phyloP scores from a whole-genome alignment of 1,140 invertebrate genomes.

The Caenorhabditis briggsae region DNA sequence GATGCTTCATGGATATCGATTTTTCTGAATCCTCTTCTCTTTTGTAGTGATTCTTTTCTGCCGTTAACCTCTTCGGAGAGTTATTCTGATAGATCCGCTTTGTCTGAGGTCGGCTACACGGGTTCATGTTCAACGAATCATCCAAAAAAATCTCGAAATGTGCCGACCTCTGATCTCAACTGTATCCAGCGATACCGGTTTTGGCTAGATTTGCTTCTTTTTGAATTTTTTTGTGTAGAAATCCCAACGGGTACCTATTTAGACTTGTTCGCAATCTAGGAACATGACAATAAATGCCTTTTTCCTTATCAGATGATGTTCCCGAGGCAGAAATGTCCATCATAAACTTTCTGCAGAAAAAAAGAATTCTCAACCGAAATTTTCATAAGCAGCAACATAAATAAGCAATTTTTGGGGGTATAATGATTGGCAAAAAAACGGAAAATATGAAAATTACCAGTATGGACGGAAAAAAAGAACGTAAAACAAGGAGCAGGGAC shows the following conservation, averaged over 20 bases:
- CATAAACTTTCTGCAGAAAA: background rate
- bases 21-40: constrained; percentile 59
- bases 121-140: background rate
- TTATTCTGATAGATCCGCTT: constrained; percentile 25
- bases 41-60: background rate
- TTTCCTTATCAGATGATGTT: background rate
- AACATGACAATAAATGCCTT: background rate
- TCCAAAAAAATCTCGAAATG: background rate
- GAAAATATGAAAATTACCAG: constrained; percentile 7
- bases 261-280: constrained; percentile 37
- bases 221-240: background rate
- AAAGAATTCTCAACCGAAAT: background rate
- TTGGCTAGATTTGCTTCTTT: background rate
- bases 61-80: background rate
- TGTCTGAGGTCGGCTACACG: constrained; percentile 28
- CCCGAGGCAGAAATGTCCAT: no score
- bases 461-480: background rate
- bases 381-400: background rate
- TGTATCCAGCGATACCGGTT: constrained; percentile 10
- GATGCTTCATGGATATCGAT: constrained; percentile 72
- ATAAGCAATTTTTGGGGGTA: background rate
- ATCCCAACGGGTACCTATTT: background rate
- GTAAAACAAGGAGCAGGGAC: background rate
- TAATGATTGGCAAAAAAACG: background rate
- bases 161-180: constrained; percentile 48